These are phyloP conservation scores for Melanostoma mellinum DNA, from an alignment of 2,888 invertebrate genomes.

Conservation along the genomic window DNA sequence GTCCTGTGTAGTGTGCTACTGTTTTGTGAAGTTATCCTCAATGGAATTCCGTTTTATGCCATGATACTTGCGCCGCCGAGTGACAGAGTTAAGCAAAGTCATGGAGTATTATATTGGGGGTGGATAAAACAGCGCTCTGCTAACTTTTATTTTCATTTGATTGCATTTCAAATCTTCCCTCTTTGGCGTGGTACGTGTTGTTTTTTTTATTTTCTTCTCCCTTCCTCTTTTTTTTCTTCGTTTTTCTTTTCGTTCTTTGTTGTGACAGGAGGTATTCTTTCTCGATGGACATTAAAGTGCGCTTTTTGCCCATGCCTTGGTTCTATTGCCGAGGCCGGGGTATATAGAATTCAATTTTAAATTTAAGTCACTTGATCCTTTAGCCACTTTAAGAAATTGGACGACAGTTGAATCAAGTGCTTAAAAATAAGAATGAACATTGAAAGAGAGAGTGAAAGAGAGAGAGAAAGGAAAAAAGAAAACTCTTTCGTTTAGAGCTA, in stretches of 20 bases:
- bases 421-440: slow-evolving; percentile 23
- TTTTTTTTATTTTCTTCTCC: neutral
- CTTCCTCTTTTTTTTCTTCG: neutral
- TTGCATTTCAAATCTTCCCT: slow-evolving; percentile 66
- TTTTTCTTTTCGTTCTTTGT: slow-evolving; percentile 17
- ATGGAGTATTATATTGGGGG: slow-evolving; percentile 52
- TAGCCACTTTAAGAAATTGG: slow-evolving; percentile 70
- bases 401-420: slow-evolving; percentile 62
- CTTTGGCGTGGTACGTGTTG: slow-evolving; percentile 26
- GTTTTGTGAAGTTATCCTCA: slow-evolving; percentile 42
- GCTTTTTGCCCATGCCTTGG: slow-evolving; percentile 18
- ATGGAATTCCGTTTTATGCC: slow-evolving; percentile 37
- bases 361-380: slow-evolving; percentile 57
- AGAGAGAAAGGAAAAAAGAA: slow-evolving; percentile 26
- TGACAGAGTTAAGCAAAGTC: slow-evolving; percentile 59
- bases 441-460: neutral
- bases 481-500: neutral
- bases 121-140: slow-evolving; percentile 49
- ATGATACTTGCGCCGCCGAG: slow-evolving; percentile 37
- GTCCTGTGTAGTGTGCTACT: slow-evolving; percentile 10
- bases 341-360: slow-evolving; percentile 54
- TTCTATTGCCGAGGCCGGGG: neutral
- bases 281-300: slow-evolving; percentile 55
- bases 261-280: slow-evolving; percentile 40
- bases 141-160: slow-evolving; percentile 70